phyloP scores from a whole-genome alignment of 2,888 invertebrate species.

The Zhengitettix transpicula region DNA sequence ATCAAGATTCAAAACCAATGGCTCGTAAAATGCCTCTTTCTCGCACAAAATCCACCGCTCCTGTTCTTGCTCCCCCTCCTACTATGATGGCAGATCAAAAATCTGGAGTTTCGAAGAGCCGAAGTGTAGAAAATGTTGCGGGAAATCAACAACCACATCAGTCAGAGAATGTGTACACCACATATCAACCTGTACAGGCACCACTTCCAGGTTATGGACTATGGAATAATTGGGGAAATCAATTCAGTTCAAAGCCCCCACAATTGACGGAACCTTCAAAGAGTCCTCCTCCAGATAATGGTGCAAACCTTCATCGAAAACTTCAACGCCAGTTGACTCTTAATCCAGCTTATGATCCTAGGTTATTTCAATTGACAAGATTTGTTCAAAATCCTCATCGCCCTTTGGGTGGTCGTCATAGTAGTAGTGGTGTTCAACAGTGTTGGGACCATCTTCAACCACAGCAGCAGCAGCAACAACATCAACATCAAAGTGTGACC shows the following conservation, averaged over 20 bases:
- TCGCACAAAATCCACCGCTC: slow-evolving; percentile 47
- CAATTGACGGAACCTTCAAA: slow-evolving; percentile 18
- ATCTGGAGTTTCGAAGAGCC: slow-evolving; percentile 8
- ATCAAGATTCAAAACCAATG: neutral
- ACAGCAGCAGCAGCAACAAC: neutral
- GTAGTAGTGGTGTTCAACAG: slow-evolving; percentile 3
- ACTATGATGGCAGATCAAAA: neutral
- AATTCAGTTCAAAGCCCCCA: slow-evolving; percentile 25
- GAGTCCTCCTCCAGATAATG: slow-evolving; percentile 4
- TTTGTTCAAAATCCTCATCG: slow-evolving; percentile 12
- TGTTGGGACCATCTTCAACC: slow-evolving; percentile 19
- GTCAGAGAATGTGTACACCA: neutral
- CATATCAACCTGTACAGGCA: neutral
- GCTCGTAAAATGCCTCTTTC: slow-evolving; percentile 40
- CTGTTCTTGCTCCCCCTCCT: neutral
- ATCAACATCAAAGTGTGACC: slow-evolving; percentile 40
- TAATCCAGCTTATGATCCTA: slow-evolving; percentile 65
- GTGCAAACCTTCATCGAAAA: slow-evolving; percentile 55
- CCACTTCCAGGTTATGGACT: slow-evolving; percentile 13
- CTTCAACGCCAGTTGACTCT: slow-evolving; percentile 63
- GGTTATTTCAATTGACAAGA: slow-evolving; percentile 33
- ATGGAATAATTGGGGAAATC: neutral
- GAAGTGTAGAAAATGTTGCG: slow-evolving; percentile 17
- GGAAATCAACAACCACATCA: slow-evolving; percentile 22
- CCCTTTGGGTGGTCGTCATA: slow-evolving; percentile 10